Percentiles rank a stretch among this genome's conserved stretches.
Conservation (phyloP, 2,113 vertebrate genomes). For the Panthera tigris region DNA sequence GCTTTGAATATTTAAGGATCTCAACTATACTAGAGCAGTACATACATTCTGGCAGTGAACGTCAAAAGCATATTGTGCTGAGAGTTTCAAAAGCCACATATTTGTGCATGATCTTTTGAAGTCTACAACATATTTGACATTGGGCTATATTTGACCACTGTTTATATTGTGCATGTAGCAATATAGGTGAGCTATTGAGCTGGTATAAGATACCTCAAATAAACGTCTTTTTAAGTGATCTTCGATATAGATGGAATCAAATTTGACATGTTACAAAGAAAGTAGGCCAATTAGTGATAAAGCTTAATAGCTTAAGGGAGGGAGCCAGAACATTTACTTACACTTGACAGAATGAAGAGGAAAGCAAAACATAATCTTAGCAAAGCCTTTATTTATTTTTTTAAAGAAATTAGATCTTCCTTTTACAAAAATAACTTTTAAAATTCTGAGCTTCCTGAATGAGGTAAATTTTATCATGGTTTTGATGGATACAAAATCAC, state of each 20-base stretch:
- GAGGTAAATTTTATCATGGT: background rate
- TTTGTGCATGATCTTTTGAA: background rate
- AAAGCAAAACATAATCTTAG: background rate
- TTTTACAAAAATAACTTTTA: constrained; percentile 5
- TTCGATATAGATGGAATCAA: background rate
- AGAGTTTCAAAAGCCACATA: background rate
- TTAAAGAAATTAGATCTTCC: background rate
- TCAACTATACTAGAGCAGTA: background rate
- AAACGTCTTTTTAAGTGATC: background rate
- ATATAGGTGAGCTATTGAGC: background rate
- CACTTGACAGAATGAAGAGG: background rate
- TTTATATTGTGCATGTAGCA: background rate
- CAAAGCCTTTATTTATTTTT: background rate
- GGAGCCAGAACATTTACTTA: background rate
- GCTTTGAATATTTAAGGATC: background rate
- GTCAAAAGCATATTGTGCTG: background rate
- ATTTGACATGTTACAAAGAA: constrained; percentile 28
- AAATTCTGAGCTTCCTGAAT: background rate
- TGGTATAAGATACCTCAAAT: background rate
- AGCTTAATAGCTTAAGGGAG: constrained; percentile 1
- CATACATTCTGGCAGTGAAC: background rate
- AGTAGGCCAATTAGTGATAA: constrained; percentile 45
- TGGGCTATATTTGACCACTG: background rate
- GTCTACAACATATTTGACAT: background rate
- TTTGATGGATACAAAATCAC: background rate